Evolutionary conservation across 2,888 invertebrate genomes (phyloP), one percentile per base, ranked within the genome.

Genomic region (Heliconius sara): DNA sequence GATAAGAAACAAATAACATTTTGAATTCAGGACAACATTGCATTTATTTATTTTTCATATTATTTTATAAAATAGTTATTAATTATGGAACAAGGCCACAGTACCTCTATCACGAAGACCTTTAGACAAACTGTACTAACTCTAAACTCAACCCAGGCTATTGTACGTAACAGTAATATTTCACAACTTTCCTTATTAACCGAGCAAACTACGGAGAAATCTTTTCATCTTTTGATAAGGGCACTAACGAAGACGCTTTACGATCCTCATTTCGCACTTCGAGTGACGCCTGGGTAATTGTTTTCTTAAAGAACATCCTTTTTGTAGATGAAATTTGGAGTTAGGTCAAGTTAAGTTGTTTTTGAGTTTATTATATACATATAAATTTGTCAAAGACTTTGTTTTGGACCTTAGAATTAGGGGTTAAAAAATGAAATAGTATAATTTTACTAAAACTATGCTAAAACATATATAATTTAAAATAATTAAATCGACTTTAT

Each of bases 121-220:
- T 74, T 43, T 65, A 47, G 65, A 66, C 75, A 47, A 43, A 75
- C 65, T 60, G 52, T 75, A 27, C 60, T 63, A 73, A 25, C n/a
- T 73, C 57, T 52, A 73, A 68, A 68, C 13, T 43, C 43, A 12
- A 47, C 75, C 27, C 27, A 47, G 47, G 65, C 47, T 22, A 30
- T 75, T 75, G 75, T 75, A 66, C 65, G 22, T 27, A 47, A 63
- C 43, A 47, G 63, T 65, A 75, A 75, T 75, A 75, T 66, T 75
- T 75, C 75, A 75, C 47, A 79, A 79, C 65, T 79, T 79, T 75
- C 70, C 79, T 76, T 79, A 76, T 76, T 79, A 70, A 63, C 70
- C 66, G 76, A 70, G 60, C 71, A 79, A 76, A 79, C 76, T 52
- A 68, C 25, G 47, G 27, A n/a, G 16, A 75, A 75, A 75, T 63